phyloP scores from a whole-genome alignment of 1,140 invertebrate genomes.

The Helicoverpa armigera region DNA sequence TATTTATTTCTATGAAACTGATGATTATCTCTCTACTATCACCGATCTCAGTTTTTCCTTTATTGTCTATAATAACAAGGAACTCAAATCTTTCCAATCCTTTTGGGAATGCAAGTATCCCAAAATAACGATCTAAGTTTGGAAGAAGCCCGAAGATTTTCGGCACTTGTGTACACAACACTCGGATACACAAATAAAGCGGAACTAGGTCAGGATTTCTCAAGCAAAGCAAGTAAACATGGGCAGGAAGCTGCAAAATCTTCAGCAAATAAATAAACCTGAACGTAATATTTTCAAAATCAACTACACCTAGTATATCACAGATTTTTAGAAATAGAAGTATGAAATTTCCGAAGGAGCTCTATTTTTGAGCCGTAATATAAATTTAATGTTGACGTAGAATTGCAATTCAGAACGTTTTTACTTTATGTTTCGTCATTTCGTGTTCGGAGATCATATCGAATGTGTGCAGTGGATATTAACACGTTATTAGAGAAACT shows the following conservation, averaged over 20 bases:
- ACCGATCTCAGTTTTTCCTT: background rate
- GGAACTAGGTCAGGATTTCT: background rate
- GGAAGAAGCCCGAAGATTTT: background rate
- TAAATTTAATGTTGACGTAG: background rate
- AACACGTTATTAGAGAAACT: too few relatives aligned
- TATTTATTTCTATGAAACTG: too few relatives aligned
- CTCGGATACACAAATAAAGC: conserved; percentile 11
- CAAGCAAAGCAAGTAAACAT: conserved; percentile 16
- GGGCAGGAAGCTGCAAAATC: background rate
- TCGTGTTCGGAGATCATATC: background rate
- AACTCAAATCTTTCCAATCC: background rate
- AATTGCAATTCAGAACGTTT: background rate
- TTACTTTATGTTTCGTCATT: background rate
- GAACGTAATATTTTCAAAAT: background rate
- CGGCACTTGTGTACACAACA: background rate
- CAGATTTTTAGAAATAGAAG: background rate
- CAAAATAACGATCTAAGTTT: background rate
- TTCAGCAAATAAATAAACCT: background rate
- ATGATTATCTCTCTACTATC: background rate
- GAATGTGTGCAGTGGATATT: background rate
- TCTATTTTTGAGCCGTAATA: background rate
- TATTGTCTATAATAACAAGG: background rate
- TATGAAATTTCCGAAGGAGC: too few relatives aligned
- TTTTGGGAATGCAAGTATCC: background rate
- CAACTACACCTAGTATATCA: background rate